Base-by-base conservation (phyloP, 2,888 invertebrate species). In the Alloscopus bannaensis region DNA sequence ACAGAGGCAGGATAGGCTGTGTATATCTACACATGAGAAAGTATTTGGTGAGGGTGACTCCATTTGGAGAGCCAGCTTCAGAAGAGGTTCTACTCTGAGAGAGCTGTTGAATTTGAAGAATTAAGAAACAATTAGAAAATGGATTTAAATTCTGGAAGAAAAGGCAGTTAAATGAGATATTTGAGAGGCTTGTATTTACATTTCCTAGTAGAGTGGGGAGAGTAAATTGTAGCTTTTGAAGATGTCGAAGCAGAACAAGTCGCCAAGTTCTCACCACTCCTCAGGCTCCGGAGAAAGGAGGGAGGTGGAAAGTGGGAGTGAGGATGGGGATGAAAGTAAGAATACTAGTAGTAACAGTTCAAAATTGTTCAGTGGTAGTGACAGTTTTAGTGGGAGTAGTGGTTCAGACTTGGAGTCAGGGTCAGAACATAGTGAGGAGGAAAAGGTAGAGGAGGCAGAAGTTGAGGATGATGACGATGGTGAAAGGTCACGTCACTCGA, bases 381-480 rank as follows among this genome's bases (percentile, higher is more conserved):
- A 71, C 13, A 62, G 70, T 20, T 59, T 45, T 13, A 79, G 71
- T 66, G 82, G 69, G 50, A 75, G 75, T 47, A 80, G 73, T 55
- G 72, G 69, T n/a, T 80, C 73, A 18, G 80, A 29, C 3, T 62
- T 65, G 31, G 78, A 75, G 26, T 65, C 70, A 0, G 75, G 75
- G 22, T 82, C 82, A 1, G 82, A 82, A 4, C 80, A 82, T 16
- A 82, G 82, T 57, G 79, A 79, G 26, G 81, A 93, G 90, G 88
- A 93, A 92, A 88, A 92, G 91, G 88, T 85, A n/a, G 75, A 55
- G 24, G 55, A 72, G n/a, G 72, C 68, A 4, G n/a, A 13, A 11
- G 81, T 50, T 36, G 86, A 86, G 18, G 85, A 80, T 16, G 86
- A 86, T 29, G 86, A 86, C 29, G 84, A 84, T 75, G 85, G 84